phyloP scores from a whole-genome alignment of 2,113 vertebrate species.

The Thinocorus orbignyianus region DNA sequence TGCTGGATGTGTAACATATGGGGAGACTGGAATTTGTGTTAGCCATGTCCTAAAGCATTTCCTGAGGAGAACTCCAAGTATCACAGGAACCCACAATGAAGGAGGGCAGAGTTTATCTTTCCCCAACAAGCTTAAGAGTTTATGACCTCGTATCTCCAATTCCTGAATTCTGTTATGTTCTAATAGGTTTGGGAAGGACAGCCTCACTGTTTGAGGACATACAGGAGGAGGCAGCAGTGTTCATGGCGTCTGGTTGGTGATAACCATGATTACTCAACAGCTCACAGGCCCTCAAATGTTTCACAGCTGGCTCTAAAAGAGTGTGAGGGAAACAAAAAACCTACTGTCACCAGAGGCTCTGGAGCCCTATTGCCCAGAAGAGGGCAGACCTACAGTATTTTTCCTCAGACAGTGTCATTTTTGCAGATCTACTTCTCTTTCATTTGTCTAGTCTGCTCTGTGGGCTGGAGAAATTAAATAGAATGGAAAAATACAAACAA shows the following conservation, averaged over 20 bases:
- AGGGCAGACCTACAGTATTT: constrained; percentile 85
- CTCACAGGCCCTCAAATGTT: not conserved
- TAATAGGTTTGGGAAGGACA: not conserved
- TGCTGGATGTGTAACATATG: not conserved
- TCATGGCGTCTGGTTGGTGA: not conserved
- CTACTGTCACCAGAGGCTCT: not conserved
- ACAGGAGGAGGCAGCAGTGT: not conserved
- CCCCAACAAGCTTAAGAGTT: not conserved
- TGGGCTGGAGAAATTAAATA: not conserved
- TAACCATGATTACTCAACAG: not conserved
- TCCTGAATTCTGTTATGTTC: not conserved
- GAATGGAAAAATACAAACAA: not conserved
- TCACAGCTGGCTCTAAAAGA: not conserved
- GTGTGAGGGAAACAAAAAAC: not conserved
- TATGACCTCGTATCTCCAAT: not conserved
- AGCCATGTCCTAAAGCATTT: not conserved
- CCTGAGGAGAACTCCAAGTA: not conserved
- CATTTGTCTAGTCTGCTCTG: not conserved
- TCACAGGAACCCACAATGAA: not conserved
- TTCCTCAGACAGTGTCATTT: not conserved
- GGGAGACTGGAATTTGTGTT: not conserved
- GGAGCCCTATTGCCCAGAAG: constrained; percentile 78
- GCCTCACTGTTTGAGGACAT: not conserved
- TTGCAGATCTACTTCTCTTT: not conserved
- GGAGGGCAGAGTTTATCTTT: not conserved